Evolutionary conservation across 2,797 vertebrate genomes (phyloP), one percentile per base, ranked within the genome.

Genomic region (Peromyscus aztecus): DNA sequence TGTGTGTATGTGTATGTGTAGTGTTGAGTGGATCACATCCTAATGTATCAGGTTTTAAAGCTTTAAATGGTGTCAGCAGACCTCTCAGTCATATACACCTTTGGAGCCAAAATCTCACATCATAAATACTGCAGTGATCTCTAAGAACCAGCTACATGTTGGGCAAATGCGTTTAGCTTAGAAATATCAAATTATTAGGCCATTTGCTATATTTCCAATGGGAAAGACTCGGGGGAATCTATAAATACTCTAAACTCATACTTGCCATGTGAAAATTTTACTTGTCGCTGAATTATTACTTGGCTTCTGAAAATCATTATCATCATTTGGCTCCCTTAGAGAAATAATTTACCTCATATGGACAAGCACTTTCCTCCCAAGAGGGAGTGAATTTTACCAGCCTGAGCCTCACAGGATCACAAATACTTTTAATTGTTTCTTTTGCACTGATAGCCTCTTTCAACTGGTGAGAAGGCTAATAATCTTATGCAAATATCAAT

Each of bases 281-380:
- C 96, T 97, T 8, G 31, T 98, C 5, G 27, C 93, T 97, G 96
- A 97, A 92, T 98, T 97, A 97, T 98, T 96, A 94, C 94, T 97
- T 97, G 97, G 97, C 88, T 82, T 97, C 94, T 97, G 87, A 97
- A 97, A 98, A 97, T 97, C 97, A 97, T 98, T 94, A 95, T 94
- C 96, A 95, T 97, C 84, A 97, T 97, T 97, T 96, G 96, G 93
- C 96, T 97, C 97, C 96, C 97, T 97, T 93, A 90, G 97, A 97
- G 97, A 97, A 86, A 96, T 97, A 98, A 98, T 98, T 98, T 97
- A 97, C 97, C 96, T 97, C 98, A 97, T 87, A 97, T 76, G 97
- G 97, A 78, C 97, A 97, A 97, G 96, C 49, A 89, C 89, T 97
- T 97, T 93, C 95, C 84, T 98, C 96, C 95, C 97, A 75, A 94